Conservation (phyloP, 2,113 vertebrate species). For the Psophia crepitans region DNA sequence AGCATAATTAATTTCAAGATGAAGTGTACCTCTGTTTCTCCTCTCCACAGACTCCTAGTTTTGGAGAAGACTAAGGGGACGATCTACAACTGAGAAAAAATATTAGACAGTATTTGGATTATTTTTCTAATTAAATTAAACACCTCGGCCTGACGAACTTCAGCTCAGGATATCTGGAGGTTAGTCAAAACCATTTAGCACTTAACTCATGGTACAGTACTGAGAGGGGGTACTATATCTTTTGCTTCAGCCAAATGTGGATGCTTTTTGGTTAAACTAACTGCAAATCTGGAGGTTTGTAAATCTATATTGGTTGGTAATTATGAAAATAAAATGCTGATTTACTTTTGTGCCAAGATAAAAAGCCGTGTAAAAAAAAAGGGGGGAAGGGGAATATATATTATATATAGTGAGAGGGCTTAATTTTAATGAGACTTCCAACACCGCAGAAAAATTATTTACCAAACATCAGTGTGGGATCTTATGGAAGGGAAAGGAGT, state of each 20-base stretch:
- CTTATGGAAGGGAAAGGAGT: background rate
- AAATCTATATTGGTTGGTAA: background rate
- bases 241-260: background rate
- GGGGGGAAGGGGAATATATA: rapidly evolving
- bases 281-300: background rate
- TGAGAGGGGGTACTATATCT: background rate
- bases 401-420: too few relatives aligned
- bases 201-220: background rate
- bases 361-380: background rate
- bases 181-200: background rate
- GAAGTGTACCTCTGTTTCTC: background rate
- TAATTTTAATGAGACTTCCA: background rate
- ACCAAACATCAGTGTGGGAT: background rate
- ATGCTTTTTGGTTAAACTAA: background rate
- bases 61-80: background rate
- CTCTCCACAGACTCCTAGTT: background rate
- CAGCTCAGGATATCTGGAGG: background rate
- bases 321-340: background rate
- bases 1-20: background rate
- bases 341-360: background rate
- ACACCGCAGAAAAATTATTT: background rate
- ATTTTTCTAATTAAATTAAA: background rate
- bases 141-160: background rate
- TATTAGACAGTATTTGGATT: background rate
- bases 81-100: background rate